Evolutionary conservation across 2,797 vertebrate species (phyloP), one percentile per base, ranked within the genome.

Genomic region (Vespertilio murinus): DNA sequence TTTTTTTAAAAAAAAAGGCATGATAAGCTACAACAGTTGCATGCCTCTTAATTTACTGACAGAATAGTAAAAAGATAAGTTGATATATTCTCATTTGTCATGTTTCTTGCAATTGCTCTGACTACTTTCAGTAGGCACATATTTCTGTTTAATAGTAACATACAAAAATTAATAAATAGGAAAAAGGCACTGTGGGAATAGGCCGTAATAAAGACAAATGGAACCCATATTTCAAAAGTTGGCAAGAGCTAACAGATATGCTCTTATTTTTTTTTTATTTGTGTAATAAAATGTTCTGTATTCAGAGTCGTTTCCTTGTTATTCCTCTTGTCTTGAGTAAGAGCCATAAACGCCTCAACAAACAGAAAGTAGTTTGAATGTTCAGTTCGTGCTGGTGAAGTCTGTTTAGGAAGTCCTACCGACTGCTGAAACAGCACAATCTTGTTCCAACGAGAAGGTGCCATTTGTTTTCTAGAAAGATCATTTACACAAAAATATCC

Each of bases 201-300:
- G 78, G 87, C 77, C 71, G 35, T 95, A 96, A 97, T 97, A 97
- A 96, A 97, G 95, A 96, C 96, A 97, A 97, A 97, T 97, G 94
- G 96, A 97, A 96, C 96, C 96, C 97, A 97, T 97, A 97, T 97
- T 97, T 97, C 97, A 95, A 96, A 96, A 97, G 95, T 96, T 96
- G 97, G 95, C 95, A 94, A 92, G 94, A 96, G 90, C 94, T 91
- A 97, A 96, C 95, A 96, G 93, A 97, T 96, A 94, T 6, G 25
- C 69, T 96, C 92, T 94, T 89, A 74, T 92, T 95, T 95, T 88
- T 47, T 47, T 96, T 97, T 94, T 95, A 93, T 96, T 96, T 88
- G 67, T 95, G 92, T 96, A 88, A 96, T 97, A 97, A 97, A 97
- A 92, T 96, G 93, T 93, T 95, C 95, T 93, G 54, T 83, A 96